phyloP scores from a whole-genome alignment of 2,797 vertebrate genomes.

The Nyctibius grandis region DNA sequence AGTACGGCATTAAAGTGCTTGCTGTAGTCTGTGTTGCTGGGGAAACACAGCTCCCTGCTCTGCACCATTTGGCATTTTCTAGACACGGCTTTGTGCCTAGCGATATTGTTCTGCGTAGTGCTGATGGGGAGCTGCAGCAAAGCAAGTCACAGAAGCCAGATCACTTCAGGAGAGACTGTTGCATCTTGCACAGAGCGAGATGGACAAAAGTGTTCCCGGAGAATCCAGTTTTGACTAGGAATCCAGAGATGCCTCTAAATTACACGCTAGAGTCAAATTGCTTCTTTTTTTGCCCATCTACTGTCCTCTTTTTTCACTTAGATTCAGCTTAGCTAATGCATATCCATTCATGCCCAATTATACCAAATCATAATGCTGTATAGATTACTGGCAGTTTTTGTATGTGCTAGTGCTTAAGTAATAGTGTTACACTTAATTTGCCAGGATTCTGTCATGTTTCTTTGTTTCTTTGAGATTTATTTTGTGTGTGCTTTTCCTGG shows the following conservation, averaged over 20 bases:
- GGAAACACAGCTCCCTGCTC: background rate
- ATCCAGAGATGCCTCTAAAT: background rate
- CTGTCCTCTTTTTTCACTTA: background rate
- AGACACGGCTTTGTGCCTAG: background rate
- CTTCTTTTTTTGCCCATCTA: background rate
- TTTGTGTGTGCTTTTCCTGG: background rate
- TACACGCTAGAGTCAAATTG: too few species aligned
- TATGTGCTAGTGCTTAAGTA: background rate
- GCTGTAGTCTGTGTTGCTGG: background rate
- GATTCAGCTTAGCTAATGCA: background rate
- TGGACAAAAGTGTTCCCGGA: background rate
- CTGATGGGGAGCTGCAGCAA: background rate
- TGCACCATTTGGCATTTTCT: background rate
- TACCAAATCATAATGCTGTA: accelerated
- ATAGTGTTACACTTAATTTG: accelerated
- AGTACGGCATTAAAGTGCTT: accelerated
- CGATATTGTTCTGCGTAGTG: accelerated
- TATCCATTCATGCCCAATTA: background rate
- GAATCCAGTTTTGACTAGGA: background rate
- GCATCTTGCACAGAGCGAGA: accelerated
- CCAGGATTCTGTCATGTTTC: background rate
- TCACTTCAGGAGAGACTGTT: accelerated
- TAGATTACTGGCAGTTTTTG: accelerated
- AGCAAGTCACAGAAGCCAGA: background rate
- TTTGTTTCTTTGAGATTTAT: too few species aligned